Conservation (phyloP, 2,888 invertebrate genomes). For the Eupeodes luniger region DNA sequence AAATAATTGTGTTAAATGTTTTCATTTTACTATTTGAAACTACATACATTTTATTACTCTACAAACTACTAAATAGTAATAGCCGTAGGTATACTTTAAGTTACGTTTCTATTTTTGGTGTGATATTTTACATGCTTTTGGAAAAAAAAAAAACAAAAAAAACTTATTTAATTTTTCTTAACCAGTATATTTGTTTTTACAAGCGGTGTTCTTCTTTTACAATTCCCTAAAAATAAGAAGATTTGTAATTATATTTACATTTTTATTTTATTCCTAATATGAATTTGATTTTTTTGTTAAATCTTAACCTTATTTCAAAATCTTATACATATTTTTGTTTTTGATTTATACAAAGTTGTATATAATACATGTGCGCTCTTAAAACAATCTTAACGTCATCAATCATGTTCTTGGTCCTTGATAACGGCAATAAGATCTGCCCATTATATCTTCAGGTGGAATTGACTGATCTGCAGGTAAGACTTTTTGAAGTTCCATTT, state of each 20-base stretch:
- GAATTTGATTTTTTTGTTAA: constrained; percentile 10
- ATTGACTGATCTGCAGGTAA: constrained; percentile 86
- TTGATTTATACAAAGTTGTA: constrained; percentile 50
- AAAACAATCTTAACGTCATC: constrained; percentile 68
- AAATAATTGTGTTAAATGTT: constrained; percentile 5
- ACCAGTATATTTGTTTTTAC: constrained; percentile 20
- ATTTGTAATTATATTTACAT: constrained; percentile 41
- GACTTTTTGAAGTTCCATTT: constrained; percentile 85
- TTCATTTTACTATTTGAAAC: constrained; percentile 23
- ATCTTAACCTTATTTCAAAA: constrained; percentile 12
- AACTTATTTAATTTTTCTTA: constrained; percentile 27
- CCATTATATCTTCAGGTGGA: constrained; percentile 86
- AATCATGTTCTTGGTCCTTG: constrained; percentile 85
- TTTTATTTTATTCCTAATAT: constrained; percentile 5
- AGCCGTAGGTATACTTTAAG: constrained; percentile 31
- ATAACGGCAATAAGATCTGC: constrained; percentile 86
- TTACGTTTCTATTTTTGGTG: constrained; percentile 5
- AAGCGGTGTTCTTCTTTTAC: constrained; percentile 35
- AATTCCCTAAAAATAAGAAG: constrained; percentile 22
- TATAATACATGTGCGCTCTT: constrained; percentile 58
- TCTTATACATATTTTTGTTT: constrained; percentile 8
- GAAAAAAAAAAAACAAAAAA: background rate
- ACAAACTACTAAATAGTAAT: constrained; percentile 39
- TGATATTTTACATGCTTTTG: constrained; percentile 47
- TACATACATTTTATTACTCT: constrained; percentile 33